Conservation (phyloP, 2,888 invertebrate genomes). For the Eupithecia dodoneata region DNA sequence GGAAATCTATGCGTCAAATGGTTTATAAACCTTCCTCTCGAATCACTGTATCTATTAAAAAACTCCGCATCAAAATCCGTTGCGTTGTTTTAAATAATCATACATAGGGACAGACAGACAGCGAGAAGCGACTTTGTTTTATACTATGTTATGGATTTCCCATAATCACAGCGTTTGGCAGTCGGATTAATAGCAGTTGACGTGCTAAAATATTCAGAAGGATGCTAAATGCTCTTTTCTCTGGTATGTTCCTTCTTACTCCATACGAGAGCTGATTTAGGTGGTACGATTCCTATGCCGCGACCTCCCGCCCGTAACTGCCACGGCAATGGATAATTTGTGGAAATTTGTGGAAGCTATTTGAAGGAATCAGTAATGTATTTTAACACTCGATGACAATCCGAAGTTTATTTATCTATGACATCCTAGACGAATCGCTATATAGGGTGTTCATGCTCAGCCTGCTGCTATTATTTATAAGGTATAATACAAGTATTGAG, state of each 20-base stretch:
- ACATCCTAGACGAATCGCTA: neutral
- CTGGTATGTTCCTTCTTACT: neutral
- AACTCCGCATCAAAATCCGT: too few species aligned
- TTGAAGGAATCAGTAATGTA: neutral
- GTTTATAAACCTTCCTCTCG: too few species aligned
- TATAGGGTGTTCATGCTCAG: neutral
- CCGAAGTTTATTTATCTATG: neutral
- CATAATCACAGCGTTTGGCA: neutral
- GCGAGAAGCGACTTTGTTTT: too few species aligned
- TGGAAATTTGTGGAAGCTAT: neutral
- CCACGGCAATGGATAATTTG: neutral
- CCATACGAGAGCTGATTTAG: neutral
- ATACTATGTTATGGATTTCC: too few species aligned
- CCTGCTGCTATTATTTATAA: neutral
- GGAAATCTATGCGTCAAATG: too few species aligned
- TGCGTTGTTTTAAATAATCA: too few species aligned
- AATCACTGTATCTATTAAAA: too few species aligned
- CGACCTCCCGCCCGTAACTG: neutral
- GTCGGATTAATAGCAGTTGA: neutral
- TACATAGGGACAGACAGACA: too few species aligned
- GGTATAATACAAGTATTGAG: slow-evolving; percentile 49
- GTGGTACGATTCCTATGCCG: neutral
- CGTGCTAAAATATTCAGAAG: neutral
- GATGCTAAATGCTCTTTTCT: neutral
- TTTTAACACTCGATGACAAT: neutral